Evolutionary conservation across 2,888 invertebrate species (phyloP), one percentile per base, ranked within the genome.

Genomic region (Cartodere bifasciata): DNA sequence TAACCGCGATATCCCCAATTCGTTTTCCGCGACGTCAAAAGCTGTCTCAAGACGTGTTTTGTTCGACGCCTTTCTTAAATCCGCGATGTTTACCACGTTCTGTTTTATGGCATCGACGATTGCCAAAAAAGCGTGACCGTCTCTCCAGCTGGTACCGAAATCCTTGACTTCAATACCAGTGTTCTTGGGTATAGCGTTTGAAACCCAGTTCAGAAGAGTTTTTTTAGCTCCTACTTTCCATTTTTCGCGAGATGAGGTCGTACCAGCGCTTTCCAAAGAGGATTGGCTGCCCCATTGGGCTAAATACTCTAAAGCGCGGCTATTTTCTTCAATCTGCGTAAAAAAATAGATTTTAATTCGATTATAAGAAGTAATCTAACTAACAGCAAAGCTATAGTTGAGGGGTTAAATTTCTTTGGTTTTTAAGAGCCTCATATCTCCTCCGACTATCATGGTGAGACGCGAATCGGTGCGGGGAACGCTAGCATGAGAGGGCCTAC

Each of bases 141-240:
- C 92, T 47, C 92, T 72, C 95, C 95, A 95, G 51, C 90, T 90
- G 38, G 83, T 75, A 16, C 92, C 92, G 58, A 95, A 95, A 63
- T 95, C 92, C 62, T 75, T 76, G 27, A 95, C 84, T 62, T 84
- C 78, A 39, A 94, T 75, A 43, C 86, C 87, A 47, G 75, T 75
- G 52, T 86, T 83, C 63, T 85, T 90, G 41, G 85, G 86, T 50
- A 94, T 65, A 20, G 88, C 84, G 55, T 86, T 90, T 43, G 90
- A 84, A 37, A 92, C 92, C 94, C 94, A 95, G 49, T 86, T 82
- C 37, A 95, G 65, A 38, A 95, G 65, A 13, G 90, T 88, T 61
- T 88, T 88, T 56, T 83, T 77, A 34, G 92, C 92, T 27, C 91
- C 87, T 55, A 82, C 80, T 56, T 84, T 86, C 82, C 85, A 84